Conservation (phyloP, 2,888 invertebrate species). For the Chironomus riparius region DNA sequence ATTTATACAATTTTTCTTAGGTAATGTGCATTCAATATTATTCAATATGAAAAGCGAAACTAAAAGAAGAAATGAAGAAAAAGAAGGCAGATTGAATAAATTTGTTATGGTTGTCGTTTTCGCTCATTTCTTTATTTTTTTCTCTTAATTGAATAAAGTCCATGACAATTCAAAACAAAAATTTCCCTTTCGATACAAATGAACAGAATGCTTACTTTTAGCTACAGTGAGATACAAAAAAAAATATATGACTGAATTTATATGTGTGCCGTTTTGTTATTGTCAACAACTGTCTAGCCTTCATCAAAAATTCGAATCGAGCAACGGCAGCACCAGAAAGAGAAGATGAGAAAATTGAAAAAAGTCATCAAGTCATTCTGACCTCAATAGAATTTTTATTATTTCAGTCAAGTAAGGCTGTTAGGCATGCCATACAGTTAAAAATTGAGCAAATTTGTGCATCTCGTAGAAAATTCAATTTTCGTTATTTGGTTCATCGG, state of each 20-base stretch:
- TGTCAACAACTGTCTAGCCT: constrained; percentile 25
- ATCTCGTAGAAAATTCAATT: too few species aligned
- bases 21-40: not conserved
- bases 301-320: constrained; percentile 4
- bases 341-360: not conserved
- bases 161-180: constrained; percentile 17
- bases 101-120: constrained; percentile 25
- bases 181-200: constrained; percentile 9
- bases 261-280: constrained; percentile 1
- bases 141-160: constrained; percentile 23
- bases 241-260: not conserved
- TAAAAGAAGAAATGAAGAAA: not conserved
- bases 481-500: too few species aligned
- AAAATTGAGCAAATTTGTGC: too few species aligned
- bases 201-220: not conserved
- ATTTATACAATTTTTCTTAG: not conserved
- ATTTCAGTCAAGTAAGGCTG: too few species aligned
- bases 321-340: not conserved
- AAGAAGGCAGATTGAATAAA: constrained; percentile 22
- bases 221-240: too few species aligned
- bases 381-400: not conserved
- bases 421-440: too few species aligned
- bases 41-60: constrained; percentile 1
- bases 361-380: not conserved
- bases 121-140: not conserved